A percentile compares a stretch with the other conserved stretches of the same genome.
Conservation (phyloP, 2,113 vertebrate species). For the Petroica traversi region DNA sequence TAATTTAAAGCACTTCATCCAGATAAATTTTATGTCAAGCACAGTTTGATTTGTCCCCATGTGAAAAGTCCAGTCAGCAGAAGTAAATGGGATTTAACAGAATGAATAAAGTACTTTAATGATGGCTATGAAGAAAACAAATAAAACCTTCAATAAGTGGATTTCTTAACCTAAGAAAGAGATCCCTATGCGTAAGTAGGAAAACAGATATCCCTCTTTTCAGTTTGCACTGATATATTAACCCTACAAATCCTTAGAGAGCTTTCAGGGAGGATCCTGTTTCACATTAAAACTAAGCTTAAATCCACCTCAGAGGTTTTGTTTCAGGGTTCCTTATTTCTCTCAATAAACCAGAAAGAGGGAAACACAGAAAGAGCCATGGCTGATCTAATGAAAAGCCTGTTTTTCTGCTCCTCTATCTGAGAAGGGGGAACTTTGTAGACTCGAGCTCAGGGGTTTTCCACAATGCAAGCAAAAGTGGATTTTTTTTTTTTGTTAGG, state of each 20-base stretch:
- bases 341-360: not conserved
- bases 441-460: not conserved
- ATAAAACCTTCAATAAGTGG: not conserved
- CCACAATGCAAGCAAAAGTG: not conserved
- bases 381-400: not conserved
- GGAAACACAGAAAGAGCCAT: not conserved
- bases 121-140: not conserved
- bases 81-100: conserved; percentile 1
- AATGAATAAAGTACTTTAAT: not conserved
- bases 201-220: not conserved
- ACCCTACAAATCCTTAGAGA: not conserved
- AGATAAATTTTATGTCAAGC: conserved; percentile 31
- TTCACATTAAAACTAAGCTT: not conserved
- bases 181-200: not conserved
- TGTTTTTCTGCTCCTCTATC: not conserved
- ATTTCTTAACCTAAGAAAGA: not conserved
- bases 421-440: not conserved
- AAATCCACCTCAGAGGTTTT: not conserved
- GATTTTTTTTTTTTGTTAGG: not conserved
- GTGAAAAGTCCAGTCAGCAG: conserved; percentile 34
- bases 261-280: not conserved
- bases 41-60: conserved; percentile 13
- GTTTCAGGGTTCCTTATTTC: not conserved
- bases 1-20: conserved; percentile 39
- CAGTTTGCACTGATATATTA: not conserved